phyloP scores from a whole-genome alignment of 2,797 vertebrate species.

The Catharus ustulatus region DNA sequence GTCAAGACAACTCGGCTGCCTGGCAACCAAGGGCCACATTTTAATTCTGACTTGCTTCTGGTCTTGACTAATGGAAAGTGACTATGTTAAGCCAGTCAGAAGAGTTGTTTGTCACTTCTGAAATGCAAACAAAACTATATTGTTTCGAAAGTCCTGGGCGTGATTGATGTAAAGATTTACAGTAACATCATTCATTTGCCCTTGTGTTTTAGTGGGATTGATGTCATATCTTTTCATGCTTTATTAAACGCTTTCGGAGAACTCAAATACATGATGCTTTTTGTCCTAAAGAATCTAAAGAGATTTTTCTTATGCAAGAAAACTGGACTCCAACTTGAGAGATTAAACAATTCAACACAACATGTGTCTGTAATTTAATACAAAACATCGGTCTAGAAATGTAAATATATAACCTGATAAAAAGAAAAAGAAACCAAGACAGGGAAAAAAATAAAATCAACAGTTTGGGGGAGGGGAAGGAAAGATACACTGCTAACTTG shows the following conservation, averaged over 20 bases:
- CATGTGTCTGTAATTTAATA: constrained; percentile 88
- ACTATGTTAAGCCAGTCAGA: constrained; percentile 97
- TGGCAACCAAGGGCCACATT: constrained; percentile 97
- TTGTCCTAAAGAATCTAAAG: constrained; percentile 82
- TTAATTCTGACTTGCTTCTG: constrained; percentile 98
- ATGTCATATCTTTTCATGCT: constrained; percentile 99
- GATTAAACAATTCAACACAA: constrained; percentile 91
- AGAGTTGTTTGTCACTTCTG: constrained; percentile 98
- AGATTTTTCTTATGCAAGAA: constrained; percentile 66
- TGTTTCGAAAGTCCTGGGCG: constrained; percentile 90
- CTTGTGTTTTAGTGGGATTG: constrained; percentile 93
- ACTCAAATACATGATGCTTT: constrained; percentile 86
- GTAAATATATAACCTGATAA: constrained; percentile 80
- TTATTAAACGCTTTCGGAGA: constrained; percentile 91
- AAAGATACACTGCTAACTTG: constrained; percentile 74
- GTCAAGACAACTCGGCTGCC: constrained; percentile 99
- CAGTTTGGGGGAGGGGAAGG: constrained; percentile 49
- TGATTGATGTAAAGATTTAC: constrained; percentile 96
- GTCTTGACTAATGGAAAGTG: constrained; percentile 99
- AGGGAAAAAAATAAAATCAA: constrained; percentile 71
- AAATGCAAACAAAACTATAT: constrained; percentile 99
- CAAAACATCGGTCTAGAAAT: constrained; percentile 80
- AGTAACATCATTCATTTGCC: constrained; percentile 96
- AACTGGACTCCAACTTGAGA: constrained; percentile 80
- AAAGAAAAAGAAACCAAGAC: constrained; percentile 68